Conservation (phyloP, 2,797 vertebrate genomes). For the Buphagus erythrorhynchus region DNA sequence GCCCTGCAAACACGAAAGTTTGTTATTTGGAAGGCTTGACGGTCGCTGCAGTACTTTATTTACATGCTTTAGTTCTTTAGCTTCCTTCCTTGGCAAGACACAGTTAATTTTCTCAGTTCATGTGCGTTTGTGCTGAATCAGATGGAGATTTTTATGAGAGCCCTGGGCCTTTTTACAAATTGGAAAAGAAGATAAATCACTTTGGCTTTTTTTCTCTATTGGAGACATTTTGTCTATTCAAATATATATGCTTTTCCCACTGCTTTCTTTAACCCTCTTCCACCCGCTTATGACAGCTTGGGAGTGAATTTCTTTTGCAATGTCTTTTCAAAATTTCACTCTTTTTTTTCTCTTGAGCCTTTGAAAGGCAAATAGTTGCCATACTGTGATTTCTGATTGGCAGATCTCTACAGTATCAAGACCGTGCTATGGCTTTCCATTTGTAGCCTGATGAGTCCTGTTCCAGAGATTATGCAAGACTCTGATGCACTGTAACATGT, state of each 20-base stretch:
- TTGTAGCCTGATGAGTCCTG: neutral
- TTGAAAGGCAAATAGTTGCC: neutral
- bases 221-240: constrained; percentile 40
- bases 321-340: neutral
- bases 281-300: fast-evolving
- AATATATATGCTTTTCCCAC: neutral
- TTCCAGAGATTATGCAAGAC: neutral
- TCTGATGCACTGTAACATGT: neutral
- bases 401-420: neutral
- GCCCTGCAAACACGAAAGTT: neutral
- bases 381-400: neutral
- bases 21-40: neutral
- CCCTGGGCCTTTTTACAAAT: constrained; percentile 11
- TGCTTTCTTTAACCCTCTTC: neutral
- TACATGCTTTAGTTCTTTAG: constrained; percentile 15
- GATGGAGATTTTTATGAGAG: constrained; percentile 30
- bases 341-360: neutral
- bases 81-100: constrained; percentile 6
- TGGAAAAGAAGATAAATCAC: constrained; percentile 48
- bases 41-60: neutral
- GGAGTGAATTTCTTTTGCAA: neutral
- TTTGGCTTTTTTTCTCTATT: constrained; percentile 19
- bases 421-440: neutral
- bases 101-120: constrained; percentile 9
- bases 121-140: constrained; percentile 36